These are phyloP conservation scores for Oreotrochilus melanogaster DNA, from an alignment of 2,113 vertebrate species.

Conservation along the genomic window DNA sequence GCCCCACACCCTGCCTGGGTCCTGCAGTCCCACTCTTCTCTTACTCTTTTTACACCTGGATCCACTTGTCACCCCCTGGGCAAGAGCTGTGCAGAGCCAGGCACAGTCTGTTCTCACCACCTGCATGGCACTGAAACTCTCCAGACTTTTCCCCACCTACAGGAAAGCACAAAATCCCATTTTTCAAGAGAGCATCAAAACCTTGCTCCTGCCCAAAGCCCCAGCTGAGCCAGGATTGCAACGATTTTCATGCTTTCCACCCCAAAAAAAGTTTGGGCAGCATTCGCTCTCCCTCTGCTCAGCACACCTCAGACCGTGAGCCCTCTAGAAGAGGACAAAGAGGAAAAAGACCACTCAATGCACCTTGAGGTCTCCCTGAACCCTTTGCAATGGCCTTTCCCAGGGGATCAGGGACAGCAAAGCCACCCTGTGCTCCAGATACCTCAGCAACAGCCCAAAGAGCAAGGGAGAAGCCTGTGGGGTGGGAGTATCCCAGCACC, in stretches of 20 bases:
- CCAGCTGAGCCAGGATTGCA: rapidly evolving
- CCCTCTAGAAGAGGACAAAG: background rate
- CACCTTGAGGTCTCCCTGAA: background rate
- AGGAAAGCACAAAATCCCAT: background rate
- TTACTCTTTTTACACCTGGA: rapidly evolving
- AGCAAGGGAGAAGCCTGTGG: background rate
- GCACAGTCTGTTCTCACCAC: rapidly evolving
- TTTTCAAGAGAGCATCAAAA: background rate
- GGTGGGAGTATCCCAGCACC: background rate
- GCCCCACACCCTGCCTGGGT: background rate
- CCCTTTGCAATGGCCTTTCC: rapidly evolving
- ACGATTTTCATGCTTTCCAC: background rate
- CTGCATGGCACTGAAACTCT: background rate
- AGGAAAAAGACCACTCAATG: background rate
- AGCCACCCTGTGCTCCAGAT: background rate
- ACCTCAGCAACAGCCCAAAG: background rate
- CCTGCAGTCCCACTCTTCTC: background rate
- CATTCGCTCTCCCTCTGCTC: background rate
- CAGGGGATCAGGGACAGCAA: rapidly evolving
- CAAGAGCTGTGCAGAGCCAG: background rate
- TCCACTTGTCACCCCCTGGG: rapidly evolving
- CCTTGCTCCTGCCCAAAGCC: rapidly evolving
- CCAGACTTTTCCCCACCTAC: background rate
- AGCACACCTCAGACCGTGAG: background rate
- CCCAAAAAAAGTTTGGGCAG: background rate